A percentile compares a stretch with the other conserved stretches of the same genome.
phyloP scores from a whole-genome alignment of 2,797 vertebrate genomes.

The Girardinus metallicus region DNA sequence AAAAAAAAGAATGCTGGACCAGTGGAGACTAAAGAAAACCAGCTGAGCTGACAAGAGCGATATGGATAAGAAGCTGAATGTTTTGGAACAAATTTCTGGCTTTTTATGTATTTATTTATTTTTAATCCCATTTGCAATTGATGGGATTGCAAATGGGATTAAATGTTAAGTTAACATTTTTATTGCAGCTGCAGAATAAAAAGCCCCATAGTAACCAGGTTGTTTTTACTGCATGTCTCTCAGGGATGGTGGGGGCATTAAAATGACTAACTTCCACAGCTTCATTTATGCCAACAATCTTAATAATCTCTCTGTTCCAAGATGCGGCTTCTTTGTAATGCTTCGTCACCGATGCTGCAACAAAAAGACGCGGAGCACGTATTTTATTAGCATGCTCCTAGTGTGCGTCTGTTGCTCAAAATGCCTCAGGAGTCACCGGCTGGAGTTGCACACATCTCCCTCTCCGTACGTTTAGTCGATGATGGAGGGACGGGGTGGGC shows the following conservation, averaged over 20 bases:
- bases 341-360: constrained; percentile 40
- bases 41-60: constrained; percentile 7
- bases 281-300: constrained; percentile 10
- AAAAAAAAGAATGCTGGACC: constrained; percentile 14
- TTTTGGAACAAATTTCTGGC: neutral
- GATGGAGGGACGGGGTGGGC: constrained; percentile 58
- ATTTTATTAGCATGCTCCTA: constrained; percentile 60
- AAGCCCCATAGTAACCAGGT: neutral
- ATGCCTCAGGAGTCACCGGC: constrained; percentile 37
- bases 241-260: neutral
- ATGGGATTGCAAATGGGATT: too few species aligned
- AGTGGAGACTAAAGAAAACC: constrained; percentile 25
- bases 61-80: neutral
- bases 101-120: neutral
- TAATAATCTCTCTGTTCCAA: constrained; percentile 26
- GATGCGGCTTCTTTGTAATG: constrained; percentile 21
- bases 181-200: neutral
- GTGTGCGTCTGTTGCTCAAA: constrained; percentile 30
- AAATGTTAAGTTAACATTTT: constrained; percentile 2
- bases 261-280: neutral
- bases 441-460: constrained; percentile 35
- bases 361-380: constrained; percentile 28
- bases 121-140: neutral
- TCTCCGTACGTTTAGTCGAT: constrained; percentile 52
- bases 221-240: neutral